These are phyloP conservation scores for Colistium nudipinnis DNA, from an alignment of 2,113 vertebrate species.

Conservation along the genomic window DNA sequence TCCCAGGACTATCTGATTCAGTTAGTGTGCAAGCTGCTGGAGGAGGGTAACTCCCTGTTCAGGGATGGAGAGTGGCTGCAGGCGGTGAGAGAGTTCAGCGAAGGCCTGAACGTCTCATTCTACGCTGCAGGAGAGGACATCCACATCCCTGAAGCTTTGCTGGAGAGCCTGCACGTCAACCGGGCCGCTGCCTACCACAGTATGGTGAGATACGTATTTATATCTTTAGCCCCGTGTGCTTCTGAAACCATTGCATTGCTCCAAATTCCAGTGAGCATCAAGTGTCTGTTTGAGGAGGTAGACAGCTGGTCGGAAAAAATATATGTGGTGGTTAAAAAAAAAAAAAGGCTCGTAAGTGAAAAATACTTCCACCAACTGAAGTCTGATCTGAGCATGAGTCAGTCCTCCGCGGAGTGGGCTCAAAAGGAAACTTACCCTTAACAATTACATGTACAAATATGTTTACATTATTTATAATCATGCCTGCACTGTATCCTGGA, in stretches of 20 bases:
- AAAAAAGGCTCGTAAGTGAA: too few species aligned
- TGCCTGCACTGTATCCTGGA: too few species aligned
- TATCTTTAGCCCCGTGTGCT: too few species aligned
- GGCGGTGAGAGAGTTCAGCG: constrained; percentile 87
- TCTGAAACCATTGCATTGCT: too few species aligned
- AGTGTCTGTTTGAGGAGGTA: neutral
- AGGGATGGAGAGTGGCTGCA: constrained; percentile 83
- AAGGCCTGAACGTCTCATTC: constrained; percentile 88
- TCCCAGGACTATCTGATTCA: constrained; percentile 87
- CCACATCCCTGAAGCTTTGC: constrained; percentile 82
- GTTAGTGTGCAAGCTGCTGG: constrained; percentile 90
- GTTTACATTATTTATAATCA: too few species aligned
- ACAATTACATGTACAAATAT: too few species aligned
- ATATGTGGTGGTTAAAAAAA: too few species aligned
- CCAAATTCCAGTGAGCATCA: neutral
- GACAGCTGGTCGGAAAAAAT: too few species aligned
- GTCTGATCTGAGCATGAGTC: too few species aligned
- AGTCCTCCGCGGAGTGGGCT: too few species aligned
- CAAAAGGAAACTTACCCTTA: too few species aligned
- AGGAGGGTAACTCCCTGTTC: constrained; percentile 91
- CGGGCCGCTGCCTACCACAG: constrained; percentile 89
- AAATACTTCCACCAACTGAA: too few species aligned
- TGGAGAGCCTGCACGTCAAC: constrained; percentile 91
- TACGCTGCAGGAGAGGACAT: constrained; percentile 87
- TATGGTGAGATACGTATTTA: constrained; percentile 83